Conservation (phyloP, 1,140 invertebrate species). For the Drosophila orena region DNA sequence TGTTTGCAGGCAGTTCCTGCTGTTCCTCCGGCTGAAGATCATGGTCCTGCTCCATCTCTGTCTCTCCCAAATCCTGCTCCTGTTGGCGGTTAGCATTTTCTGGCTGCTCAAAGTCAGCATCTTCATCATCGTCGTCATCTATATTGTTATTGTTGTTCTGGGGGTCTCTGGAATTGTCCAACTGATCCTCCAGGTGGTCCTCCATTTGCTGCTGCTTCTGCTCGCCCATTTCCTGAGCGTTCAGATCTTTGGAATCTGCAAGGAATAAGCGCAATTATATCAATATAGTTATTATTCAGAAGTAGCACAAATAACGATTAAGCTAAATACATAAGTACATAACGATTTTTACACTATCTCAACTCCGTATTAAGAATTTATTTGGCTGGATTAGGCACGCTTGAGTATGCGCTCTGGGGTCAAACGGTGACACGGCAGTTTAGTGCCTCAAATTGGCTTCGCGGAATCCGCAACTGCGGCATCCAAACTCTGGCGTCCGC, state of each 20-base stretch:
- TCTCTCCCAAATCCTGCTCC: conserved; percentile 35
- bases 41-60: conserved; percentile 20
- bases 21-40: conserved; percentile 8
- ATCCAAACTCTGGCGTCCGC: background rate
- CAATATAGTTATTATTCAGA: no score
- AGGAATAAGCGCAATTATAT: background rate
- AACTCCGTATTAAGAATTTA: no score
- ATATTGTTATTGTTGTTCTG: conserved; percentile 38
- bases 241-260: conserved; percentile 83
- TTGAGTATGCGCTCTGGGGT: background rate
- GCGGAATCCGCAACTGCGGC: conserved; percentile 18
- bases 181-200: conserved; percentile 39
- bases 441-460: conserved; percentile 41
- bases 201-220: conserved; percentile 59
- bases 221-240: conserved; percentile 66
- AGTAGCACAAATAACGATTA: no score
- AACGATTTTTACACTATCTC: no score
- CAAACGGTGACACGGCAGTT: conserved; percentile 11
- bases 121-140: conserved; percentile 30
- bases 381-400: background rate
- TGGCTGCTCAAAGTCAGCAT: conserved; percentile 36
- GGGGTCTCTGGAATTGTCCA: conserved; percentile 36
- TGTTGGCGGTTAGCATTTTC: conserved; percentile 50
- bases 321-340: no score
- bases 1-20: conserved; percentile 13